These are phyloP conservation scores for Drosophila elegans DNA, from an alignment of 1,140 invertebrate species.

Conservation along the genomic window DNA sequence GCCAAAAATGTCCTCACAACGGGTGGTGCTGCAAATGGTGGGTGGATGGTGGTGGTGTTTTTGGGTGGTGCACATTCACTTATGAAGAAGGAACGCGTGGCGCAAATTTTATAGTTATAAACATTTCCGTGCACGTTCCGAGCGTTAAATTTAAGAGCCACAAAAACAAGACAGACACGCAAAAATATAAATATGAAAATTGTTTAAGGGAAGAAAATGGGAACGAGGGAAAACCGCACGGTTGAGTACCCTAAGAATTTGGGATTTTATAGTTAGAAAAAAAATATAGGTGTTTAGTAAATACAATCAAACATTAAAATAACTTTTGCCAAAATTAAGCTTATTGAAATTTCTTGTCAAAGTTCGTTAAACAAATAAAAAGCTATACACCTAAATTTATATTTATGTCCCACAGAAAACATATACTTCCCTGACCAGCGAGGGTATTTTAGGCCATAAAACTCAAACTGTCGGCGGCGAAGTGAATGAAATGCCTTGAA, in stretches of 20 bases:
- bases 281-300: no score
- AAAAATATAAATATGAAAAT: constrained; percentile 25
- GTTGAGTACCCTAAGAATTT: neutral
- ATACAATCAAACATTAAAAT: no score
- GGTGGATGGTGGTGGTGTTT: neutral
- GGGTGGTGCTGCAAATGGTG: neutral
- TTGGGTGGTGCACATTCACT: constrained; percentile 15
- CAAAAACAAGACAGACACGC: constrained; percentile 18
- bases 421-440: neutral
- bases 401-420: neutral
- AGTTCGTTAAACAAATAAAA: no score
- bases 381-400: neutral
- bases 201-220: constrained; percentile 1
- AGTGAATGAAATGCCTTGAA: constrained; percentile 38
- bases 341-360: no score
- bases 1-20: constrained; percentile 71
- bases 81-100: constrained; percentile 71
- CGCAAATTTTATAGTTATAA: constrained; percentile 68
- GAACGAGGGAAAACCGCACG: neutral
- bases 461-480: constrained; percentile 8
- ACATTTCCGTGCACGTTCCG: constrained; percentile 72
- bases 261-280: no score
- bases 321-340: no score
- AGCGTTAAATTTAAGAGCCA: constrained; percentile 60
- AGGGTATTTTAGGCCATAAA: constrained; percentile 24